Evolutionary conservation across 2,113 vertebrate genomes (phyloP), one percentile per base, ranked within the genome.

Genomic region (Gambusia affinis): DNA sequence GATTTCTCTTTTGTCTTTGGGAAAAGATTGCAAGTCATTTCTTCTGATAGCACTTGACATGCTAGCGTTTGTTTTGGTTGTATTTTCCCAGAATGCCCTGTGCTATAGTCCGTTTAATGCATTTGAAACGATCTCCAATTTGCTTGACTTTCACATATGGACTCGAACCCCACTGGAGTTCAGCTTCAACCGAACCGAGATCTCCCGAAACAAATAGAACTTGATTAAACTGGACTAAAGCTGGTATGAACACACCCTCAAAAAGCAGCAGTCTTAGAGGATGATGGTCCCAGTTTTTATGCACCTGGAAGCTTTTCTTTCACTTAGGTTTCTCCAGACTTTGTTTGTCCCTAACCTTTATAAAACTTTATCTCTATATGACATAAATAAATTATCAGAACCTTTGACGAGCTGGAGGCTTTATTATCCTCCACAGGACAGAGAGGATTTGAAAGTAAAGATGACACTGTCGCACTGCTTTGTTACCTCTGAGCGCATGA

Each of bases 371-470:
- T 80, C 85, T 37, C 71, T 82, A 72, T 37, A 62, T 57, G 67
- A 4, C 64, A 76, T 88, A 42, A 88, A 87, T 82, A 89, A 91
- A 87, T 85, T 39, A 88, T 86, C 78, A 76, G 68, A 86, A 47
- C 60, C 8, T 73, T 71, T 75, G 60, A 67, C 30, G 4, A 64
- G 60, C 80, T 42, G 30, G 75, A 37, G 44, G 64, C 70, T 67
- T 68, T 72, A 54, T 44, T 42, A 67, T 15, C 65, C 39, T 78
- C 35, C 63, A 57, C 76, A 86, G 78, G 85, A 80, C 74, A 68
- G 82, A 73, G 67, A 27, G 51, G 51, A 70, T 81, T 76, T 63
- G 33, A 67, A 80, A 83, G 70, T 68, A 77, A 87, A 81, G 65
- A 75, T 4, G 54, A 79, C 85, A 78, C 65, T 47, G 44, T 24